Base-by-base conservation (phyloP, 2,797 vertebrate genomes). In the Cetoscarus ocellatus region DNA sequence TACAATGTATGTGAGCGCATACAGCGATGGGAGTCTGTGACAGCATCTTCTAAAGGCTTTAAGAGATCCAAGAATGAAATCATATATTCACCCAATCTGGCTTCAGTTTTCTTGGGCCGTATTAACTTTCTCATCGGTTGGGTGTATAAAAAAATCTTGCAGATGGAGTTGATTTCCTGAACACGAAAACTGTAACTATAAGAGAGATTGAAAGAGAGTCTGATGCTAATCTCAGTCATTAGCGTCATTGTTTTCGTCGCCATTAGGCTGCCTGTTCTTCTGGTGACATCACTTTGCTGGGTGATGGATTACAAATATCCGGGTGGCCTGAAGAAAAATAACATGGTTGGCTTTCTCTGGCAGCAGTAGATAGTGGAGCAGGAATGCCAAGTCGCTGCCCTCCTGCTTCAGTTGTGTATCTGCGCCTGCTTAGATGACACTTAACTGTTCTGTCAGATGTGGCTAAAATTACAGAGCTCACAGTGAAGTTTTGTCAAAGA, bases 81-180 rank as follows among this genome's bases (percentile, higher is more conserved):
- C 68, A 62, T 63, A 48, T 39, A 45, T 73, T 86, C 51, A 6
- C 42, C 77, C 73, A 77, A 36, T 78, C 78, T 73, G 83, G 75
- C 68, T 82, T 74, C 14, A 9, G 57, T 59, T 78, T 77, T 55
- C 70, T 57, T 49, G 3, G 5, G 34, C 14, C 12, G 0, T 48
- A 66, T 73, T 53, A 35, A 73, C 55, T 48, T 60, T 64, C 54
- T 71, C 35, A 48, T 49, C 63, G 63, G 73, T 67, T 17, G 9
- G 35, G 64, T 54, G 67, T 76, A 68, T 53, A 64, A 48, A 49
- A 48, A 57, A 70, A 51, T 12, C 45, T 34, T 73, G 51, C 91
- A 92, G 87, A 92, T 91, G 88, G 85, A 91, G 52, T 81, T 85
- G 50, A 89, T 92, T 92, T 91, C 70, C 86, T 78, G 67, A 75